Evolutionary conservation across 1,140 invertebrate genomes (phyloP).

Genomic region (Ips typographus): DNA sequence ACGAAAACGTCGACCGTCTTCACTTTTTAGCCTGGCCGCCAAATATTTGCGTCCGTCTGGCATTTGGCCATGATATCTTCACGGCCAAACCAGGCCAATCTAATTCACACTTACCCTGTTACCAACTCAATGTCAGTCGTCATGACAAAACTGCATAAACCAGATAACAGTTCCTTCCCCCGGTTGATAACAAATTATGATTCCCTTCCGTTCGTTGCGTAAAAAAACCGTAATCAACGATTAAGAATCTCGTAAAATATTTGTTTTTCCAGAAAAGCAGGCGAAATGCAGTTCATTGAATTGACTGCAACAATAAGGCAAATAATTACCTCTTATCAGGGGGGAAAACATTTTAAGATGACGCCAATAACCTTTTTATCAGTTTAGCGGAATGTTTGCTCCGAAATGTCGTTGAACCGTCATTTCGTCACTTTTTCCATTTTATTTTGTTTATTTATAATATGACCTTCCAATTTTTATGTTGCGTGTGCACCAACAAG

Average conservation of each 20-base stretch:
- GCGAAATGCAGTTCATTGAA: slow-evolving; percentile 29
- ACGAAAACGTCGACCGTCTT: slow-evolving; percentile 10
- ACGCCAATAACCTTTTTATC: slow-evolving; percentile 47
- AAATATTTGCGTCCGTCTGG: slow-evolving; percentile 9
- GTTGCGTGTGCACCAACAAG: background rate
- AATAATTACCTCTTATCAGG: slow-evolving; percentile 42
- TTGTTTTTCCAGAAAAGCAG: slow-evolving; percentile 18
- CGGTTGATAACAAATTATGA: too few species aligned
- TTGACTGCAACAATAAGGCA: slow-evolving; percentile 31
- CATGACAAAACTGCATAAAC: too few species aligned
- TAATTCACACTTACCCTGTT: too few species aligned
- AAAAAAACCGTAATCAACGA: too few species aligned
- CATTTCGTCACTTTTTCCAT: slow-evolving; percentile 42
- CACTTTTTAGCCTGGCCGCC: slow-evolving; percentile 5
- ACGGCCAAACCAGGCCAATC: background rate
- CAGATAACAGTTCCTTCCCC: too few species aligned
- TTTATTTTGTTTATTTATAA: slow-evolving; percentile 36
- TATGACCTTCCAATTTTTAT: slow-evolving; percentile 29
- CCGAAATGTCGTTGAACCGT: slow-evolving; percentile 45
- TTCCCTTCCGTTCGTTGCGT: too few species aligned
- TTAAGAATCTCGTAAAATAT: background rate
- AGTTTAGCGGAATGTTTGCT: slow-evolving; percentile 43
- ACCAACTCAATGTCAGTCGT: too few species aligned
- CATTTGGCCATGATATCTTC: background rate
- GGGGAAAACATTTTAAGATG: slow-evolving; percentile 40